Conservation (phyloP, 1,140 invertebrate genomes). For the Pseudomyrmex concolor region DNA sequence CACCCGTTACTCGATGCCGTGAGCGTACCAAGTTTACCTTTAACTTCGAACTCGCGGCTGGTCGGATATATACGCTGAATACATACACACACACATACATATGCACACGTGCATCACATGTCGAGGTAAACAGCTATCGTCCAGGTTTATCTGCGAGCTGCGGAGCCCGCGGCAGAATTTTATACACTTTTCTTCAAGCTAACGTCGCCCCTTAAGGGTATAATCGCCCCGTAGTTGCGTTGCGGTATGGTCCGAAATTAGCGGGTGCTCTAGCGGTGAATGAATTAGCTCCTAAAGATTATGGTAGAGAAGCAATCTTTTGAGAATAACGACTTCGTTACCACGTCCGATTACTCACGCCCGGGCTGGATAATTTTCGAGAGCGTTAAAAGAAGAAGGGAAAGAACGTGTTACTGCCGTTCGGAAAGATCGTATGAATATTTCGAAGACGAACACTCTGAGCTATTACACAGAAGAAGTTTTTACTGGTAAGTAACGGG, state of each 20-base stretch:
- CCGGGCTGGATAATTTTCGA: conserved; percentile 14
- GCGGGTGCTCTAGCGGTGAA: conserved; percentile 43
- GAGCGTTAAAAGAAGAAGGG: conserved; percentile 8
- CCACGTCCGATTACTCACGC: conserved; percentile 37
- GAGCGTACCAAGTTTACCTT: conserved; percentile 36
- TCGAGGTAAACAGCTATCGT: conserved; percentile 49
- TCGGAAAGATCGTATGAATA: conserved; percentile 3
- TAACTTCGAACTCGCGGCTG: conserved; percentile 4
- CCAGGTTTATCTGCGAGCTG: conserved; percentile 49
- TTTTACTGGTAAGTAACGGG: background rate
- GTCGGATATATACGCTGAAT: background rate
- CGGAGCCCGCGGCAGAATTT: conserved; percentile 35
- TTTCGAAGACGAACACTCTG: background rate
- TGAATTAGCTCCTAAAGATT: conserved; percentile 24
- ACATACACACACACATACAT: background rate
- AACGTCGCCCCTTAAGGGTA: conserved; percentile 20
- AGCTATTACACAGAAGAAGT: background rate
- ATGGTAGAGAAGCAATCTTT: background rate
- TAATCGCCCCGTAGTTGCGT: conserved; percentile 57
- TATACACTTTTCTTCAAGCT: conserved; percentile 32
- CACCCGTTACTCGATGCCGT: conserved; percentile 42
- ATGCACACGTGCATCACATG: background rate
- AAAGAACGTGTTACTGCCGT: background rate
- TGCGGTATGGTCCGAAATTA: conserved; percentile 56
- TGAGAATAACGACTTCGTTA: conserved; percentile 39